phyloP scores from a whole-genome alignment of 2,113 vertebrate genomes.

The Hippotragus niger region DNA sequence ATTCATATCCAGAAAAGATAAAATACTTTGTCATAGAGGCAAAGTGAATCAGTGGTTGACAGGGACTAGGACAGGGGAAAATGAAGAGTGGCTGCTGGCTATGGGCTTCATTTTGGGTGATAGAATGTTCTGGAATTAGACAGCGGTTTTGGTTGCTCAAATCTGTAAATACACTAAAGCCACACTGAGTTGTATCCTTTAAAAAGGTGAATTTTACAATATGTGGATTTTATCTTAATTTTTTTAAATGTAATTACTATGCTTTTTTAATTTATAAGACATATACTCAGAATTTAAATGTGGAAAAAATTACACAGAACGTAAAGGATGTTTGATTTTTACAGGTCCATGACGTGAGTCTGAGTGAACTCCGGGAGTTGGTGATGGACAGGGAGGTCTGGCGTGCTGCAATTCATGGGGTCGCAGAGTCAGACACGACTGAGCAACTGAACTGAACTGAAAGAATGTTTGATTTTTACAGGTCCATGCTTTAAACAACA shows the following conservation, averaged over 20 bases:
- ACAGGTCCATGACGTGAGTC: neutral
- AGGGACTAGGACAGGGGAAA: neutral
- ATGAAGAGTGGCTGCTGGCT: neutral
- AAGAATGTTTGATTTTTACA: neutral
- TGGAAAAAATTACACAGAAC: neutral
- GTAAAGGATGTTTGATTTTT: neutral
- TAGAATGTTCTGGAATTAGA: neutral
- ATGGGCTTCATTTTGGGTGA: neutral
- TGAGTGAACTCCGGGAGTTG: no score
- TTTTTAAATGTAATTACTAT: neutral
- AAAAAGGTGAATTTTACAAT: neutral
- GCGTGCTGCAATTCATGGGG: no score
- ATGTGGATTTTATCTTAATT: neutral
- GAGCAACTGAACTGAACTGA: neutral
- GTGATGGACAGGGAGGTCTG: no score
- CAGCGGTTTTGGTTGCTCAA: neutral
- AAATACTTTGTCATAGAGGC: neutral
- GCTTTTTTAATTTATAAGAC: neutral
- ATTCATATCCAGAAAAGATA: neutral
- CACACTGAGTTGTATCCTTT: neutral
- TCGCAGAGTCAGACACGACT: no score
- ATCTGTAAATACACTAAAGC: neutral
- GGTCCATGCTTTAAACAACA: neutral
- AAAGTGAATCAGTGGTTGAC: neutral
- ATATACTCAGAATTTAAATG: neutral